Conservation (phyloP, 2,113 vertebrate species). For the Abramis brama region DNA sequence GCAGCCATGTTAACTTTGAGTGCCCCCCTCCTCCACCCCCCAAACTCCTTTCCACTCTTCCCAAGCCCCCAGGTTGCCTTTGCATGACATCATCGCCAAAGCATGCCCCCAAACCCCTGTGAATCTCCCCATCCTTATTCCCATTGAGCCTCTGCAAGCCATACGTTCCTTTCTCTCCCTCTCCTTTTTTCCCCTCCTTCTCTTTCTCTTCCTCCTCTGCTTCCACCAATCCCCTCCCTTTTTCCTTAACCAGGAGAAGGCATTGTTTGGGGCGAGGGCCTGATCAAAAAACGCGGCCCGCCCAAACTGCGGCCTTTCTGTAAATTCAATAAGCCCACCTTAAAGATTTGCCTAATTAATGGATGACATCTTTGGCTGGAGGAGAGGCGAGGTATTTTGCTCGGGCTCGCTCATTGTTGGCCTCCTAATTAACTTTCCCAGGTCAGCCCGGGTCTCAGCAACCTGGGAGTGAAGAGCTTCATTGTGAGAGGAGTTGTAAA, state of each 20-base stretch:
- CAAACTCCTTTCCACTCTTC: conserved; percentile 68
- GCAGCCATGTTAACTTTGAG: conserved; percentile 84
- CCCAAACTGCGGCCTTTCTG: conserved; percentile 93
- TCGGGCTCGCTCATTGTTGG: conserved; percentile 99
- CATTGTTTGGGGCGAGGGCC: conserved; percentile 86
- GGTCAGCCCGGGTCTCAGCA: conserved; percentile 99
- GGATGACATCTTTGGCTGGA: conserved; percentile 99
- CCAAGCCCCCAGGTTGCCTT: conserved; percentile 92
- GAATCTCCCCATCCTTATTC: conserved; percentile 88
- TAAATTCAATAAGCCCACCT: conserved; percentile 99
- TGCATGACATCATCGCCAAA: conserved; percentile 98
- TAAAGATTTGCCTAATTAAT: conserved; percentile 99
- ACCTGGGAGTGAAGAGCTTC: conserved; percentile 99
- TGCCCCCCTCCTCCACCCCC: conserved; percentile 71
- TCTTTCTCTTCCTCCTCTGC: conserved; percentile 58
- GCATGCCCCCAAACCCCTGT: conserved; percentile 91
- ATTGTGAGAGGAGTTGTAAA: conserved; percentile 98
- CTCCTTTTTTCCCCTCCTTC: conserved; percentile 66
- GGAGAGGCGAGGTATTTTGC: conserved; percentile 99
- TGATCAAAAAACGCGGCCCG: conserved; percentile 97
- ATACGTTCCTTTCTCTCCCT: conserved; percentile 77
- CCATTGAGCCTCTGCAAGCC: conserved; percentile 78
- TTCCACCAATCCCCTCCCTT: conserved; percentile 74
- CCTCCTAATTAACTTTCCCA: conserved; percentile 99
- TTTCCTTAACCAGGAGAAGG: conserved; percentile 82